These are phyloP conservation scores for Arothron firmamentum DNA, from an alignment of 2,113 vertebrate species.

Conservation along the genomic window DNA sequence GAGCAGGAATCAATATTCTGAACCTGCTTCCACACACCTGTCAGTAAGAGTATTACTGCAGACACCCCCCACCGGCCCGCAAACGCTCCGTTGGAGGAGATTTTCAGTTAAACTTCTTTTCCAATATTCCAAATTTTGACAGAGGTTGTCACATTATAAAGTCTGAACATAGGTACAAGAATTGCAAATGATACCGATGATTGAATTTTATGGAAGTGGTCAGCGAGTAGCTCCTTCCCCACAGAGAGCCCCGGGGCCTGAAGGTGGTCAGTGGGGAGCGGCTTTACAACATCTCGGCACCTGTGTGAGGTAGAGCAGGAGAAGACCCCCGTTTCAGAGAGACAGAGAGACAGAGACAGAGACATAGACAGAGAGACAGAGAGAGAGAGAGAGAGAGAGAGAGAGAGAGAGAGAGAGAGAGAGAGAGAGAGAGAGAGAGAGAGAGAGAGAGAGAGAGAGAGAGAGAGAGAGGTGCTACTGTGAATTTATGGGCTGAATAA, in stretches of 20 bases:
- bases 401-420: slow-evolving; percentile 15
- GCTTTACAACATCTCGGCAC: slow-evolving; percentile 53
- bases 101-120: slow-evolving; percentile 59
- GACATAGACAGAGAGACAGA: no score
- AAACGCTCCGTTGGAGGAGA: slow-evolving; percentile 57
- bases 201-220: slow-evolving; percentile 73
- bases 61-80: slow-evolving; percentile 33
- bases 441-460: no score
- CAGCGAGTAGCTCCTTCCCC: slow-evolving; percentile 66
- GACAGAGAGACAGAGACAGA: slow-evolving; percentile 30
- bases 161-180: slow-evolving; percentile 68
- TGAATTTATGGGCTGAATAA: slow-evolving; percentile 54
- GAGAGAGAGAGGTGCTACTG: slow-evolving; percentile 35
- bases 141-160: slow-evolving; percentile 71
- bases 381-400: no score
- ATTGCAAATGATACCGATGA: slow-evolving; percentile 65
- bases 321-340: slow-evolving; percentile 8
- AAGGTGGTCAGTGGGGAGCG: slow-evolving; percentile 57
- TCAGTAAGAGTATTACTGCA: slow-evolving; percentile 41
- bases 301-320: slow-evolving; percentile 18
- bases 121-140: slow-evolving; percentile 66
- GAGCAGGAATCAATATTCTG: slow-evolving; percentile 53
- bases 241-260: slow-evolving; percentile 60
- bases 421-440: no score
- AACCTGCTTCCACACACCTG: slow-evolving; percentile 39